Conservation (phyloP, 35 echinoderm and acorn worm species). For the Hemicentrotus pulcherrimus region DNA sequence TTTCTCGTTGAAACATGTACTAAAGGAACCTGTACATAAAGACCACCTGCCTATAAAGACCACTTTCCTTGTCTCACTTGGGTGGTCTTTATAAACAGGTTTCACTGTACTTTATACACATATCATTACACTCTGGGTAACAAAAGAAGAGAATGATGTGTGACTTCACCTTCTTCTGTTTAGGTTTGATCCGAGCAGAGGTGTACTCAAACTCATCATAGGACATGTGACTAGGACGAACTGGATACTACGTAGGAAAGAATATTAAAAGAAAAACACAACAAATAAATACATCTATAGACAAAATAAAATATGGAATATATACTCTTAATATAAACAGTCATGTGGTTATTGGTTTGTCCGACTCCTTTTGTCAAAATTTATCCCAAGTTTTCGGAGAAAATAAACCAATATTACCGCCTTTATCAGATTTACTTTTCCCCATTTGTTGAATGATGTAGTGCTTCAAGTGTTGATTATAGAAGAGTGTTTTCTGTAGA, state of each 20-base stretch:
- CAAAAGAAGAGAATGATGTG: too few species aligned
- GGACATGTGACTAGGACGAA: conserved; percentile 76
- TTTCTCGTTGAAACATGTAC: too few species aligned
- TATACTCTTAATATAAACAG: neutral
- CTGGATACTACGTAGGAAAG: conserved; percentile 69
- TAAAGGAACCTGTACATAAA: too few species aligned
- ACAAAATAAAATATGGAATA: neutral
- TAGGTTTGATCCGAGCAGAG: conserved; percentile 77
- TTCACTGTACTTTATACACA: too few species aligned
- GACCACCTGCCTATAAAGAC: too few species aligned
- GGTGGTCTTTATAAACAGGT: too few species aligned
- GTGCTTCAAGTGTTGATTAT: too few species aligned
- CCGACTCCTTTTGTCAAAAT: neutral
- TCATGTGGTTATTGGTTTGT: neutral
- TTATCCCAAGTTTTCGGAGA: neutral
- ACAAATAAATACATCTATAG: neutral
- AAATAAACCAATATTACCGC: neutral
- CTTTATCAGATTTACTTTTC: too few species aligned
- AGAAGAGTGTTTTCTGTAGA: too few species aligned
- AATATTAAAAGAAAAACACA: neutral
- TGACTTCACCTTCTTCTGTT: conserved; percentile 78
- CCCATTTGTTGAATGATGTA: too few species aligned
- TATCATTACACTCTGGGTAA: too few species aligned
- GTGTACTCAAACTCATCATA: conserved; percentile 81
- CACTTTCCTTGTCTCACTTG: too few species aligned